Conservation (phyloP, 2,797 vertebrate genomes). For the Myripristis murdjan region DNA sequence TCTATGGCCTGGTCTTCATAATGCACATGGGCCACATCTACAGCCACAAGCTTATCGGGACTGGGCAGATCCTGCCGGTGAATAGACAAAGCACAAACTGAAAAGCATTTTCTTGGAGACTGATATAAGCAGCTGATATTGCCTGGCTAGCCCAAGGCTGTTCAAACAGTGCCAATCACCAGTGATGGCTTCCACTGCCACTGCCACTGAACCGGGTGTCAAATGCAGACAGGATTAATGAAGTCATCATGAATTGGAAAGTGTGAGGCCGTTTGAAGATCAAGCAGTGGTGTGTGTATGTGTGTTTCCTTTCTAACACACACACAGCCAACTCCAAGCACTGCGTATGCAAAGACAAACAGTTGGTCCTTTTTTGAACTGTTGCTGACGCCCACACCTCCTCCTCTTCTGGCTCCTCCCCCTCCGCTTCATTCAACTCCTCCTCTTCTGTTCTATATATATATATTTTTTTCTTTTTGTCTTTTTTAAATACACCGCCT, state of each 20-base stretch:
- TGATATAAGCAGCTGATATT: not conserved
- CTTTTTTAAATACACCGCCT: constrained; percentile 50
- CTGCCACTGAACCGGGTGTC: constrained; percentile 1
- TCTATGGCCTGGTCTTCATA: not conserved
- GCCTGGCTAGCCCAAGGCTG: not conserved
- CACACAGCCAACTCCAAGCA: constrained; percentile 35
- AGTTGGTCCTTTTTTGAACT: constrained; percentile 39
- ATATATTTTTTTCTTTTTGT: not conserved
- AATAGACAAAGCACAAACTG: constrained; percentile 1
- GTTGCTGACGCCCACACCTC: constrained; percentile 61
- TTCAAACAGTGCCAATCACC: constrained; percentile 28
- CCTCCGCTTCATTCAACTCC: constrained; percentile 63
- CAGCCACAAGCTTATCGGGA: constrained; percentile 21
- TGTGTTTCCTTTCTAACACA: constrained; percentile 34
- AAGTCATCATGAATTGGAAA: constrained; percentile 16
- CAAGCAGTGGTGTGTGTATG: not conserved
- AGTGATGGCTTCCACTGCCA: not conserved
- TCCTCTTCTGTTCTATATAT: too few relatives aligned
- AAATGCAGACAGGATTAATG: constrained; percentile 14
- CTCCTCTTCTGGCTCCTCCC: constrained; percentile 70
- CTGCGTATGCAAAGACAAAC: constrained; percentile 45
- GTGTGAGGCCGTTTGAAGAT: constrained; percentile 21
- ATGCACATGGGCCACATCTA: not conserved
- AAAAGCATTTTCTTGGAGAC: not conserved
- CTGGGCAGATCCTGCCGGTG: not conserved